Conservation (phyloP, 2,113 vertebrate species). For the Scolopax mira region DNA sequence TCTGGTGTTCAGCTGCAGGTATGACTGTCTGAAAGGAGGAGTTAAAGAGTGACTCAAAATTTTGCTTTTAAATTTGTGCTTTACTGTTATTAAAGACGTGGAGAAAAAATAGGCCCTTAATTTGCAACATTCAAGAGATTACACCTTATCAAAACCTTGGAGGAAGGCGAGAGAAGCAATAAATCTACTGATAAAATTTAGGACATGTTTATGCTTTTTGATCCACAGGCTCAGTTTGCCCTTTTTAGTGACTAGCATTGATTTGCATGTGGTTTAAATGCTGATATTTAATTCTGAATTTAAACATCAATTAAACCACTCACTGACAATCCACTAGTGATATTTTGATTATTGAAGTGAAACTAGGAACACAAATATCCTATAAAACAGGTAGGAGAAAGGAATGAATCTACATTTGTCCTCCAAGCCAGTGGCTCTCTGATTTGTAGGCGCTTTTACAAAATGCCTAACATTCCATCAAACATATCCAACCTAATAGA, state of each 20-base stretch:
- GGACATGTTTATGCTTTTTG: background rate
- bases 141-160: background rate
- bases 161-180: background rate
- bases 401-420: background rate
- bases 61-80: background rate
- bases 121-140: background rate
- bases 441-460: constrained; percentile 21
- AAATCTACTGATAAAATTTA: background rate
- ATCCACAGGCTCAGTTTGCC: background rate
- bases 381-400: background rate
- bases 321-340: background rate
- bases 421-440: background rate
- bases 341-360: background rate
- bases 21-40: background rate
- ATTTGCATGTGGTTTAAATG: background rate
- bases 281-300: background rate
- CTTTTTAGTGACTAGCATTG: background rate
- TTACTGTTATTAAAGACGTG: background rate
- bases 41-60: background rate
- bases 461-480: background rate
- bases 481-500: background rate
- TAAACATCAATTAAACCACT: background rate
- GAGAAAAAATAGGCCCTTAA: background rate
- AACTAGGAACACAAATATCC: background rate
- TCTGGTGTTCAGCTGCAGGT: background rate